Base-by-base conservation (phyloP, 1,140 invertebrate genomes). In the Megalopta genalis region DNA sequence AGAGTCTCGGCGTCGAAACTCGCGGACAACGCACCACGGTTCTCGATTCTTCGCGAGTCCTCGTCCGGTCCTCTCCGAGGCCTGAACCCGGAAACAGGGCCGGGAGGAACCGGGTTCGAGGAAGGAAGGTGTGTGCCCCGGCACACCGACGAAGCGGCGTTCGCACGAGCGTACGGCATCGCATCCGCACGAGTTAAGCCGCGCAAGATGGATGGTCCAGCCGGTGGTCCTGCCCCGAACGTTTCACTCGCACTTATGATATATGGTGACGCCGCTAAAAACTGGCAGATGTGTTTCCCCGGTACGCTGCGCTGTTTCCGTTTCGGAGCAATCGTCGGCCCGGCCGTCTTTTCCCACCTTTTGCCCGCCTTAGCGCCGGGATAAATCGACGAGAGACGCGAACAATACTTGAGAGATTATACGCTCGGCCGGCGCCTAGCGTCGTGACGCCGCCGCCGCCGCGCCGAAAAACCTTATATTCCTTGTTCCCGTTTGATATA, bases 181-280 rank as follows among this genome's bases (percentile, higher is more conserved):
- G 62, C 72, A 80, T 83, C 64, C 64, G 32, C 76, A 66, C 67
- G 74, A 85, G 83, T 86, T 90, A 89, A 90, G 86, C 86, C 83
- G 76, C 75, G 67, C 59, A 90, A 90, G 88, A 90, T 89, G 85
- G 84, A 90, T 90, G 86, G 81, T 87, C 78, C 80, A 86, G 74
- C 82, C 82, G 82, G 67, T 81, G 68, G 69, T 73, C 78, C 82
- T 78, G 74, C 52, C 57, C 82, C 59, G 75, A 88, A 81, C 77
- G 68, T 88, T 85, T 88, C 78, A 82, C 82, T 87, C 77, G 66
- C 82, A 74, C 83, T 87, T 89, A 89, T 90, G 88, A 90, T 90
- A 84, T 90, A 90, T 86, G 87, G 63, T 77, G 67, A 83, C 70
- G 60, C 69, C 62, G 75, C 75, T 90, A 90, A 90, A 90, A 90